Percentiles rank a stretch among this genome's conserved stretches.
Conservation (phyloP, 2,888 invertebrate species). For the Meloe dianella region DNA sequence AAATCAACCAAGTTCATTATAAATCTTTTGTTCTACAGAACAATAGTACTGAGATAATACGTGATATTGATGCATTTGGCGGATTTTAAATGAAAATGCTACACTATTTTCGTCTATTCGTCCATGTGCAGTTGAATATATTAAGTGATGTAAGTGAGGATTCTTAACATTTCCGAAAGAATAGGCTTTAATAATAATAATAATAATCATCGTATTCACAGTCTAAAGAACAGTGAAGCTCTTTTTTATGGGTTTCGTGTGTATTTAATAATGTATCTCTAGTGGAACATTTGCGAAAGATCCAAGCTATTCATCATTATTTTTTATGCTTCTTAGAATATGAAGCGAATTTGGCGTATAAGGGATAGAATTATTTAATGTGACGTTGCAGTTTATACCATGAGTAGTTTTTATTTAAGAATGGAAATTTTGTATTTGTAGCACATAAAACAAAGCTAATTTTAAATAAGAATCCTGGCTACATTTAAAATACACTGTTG, state of each 20-base stretch:
- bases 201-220: too few species aligned
- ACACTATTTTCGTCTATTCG: neutral
- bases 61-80: neutral
- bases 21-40: slow-evolving; percentile 1
- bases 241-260: neutral
- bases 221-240: neutral
- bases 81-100: neutral
- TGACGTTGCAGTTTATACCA: neutral
- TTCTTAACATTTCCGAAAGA: too few species aligned
- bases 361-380: too few species aligned
- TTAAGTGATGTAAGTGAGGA: neutral
- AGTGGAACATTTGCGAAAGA: neutral
- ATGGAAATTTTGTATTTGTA: slow-evolving; percentile 13
- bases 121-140: neutral
- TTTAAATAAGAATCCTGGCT: slow-evolving; percentile 9
- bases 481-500: neutral
- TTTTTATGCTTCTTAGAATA: neutral
- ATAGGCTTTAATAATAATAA: too few species aligned
- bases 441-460: slow-evolving; percentile 3
- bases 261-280: neutral
- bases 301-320: neutral
- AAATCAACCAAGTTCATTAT: neutral
- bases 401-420: neutral
- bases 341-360: neutral
- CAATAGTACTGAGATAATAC: slow-evolving; percentile 3